Base-by-base conservation (phyloP, 2,797 vertebrate genomes). In the Taenioides sp. region DNA sequence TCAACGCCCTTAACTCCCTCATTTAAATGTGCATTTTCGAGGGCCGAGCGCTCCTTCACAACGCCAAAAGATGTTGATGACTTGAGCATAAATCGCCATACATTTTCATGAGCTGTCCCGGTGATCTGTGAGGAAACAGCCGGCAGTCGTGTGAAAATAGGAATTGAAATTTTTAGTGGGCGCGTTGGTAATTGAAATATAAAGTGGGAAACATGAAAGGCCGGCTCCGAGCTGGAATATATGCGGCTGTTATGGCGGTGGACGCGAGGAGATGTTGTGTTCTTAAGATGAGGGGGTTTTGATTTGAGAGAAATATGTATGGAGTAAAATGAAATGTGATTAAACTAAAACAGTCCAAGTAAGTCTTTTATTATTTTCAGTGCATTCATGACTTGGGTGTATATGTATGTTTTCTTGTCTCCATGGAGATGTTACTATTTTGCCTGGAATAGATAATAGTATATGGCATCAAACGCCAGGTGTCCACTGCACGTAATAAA, bases 1-100 rank as follows among this genome's bases (percentile, higher is more conserved):
- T 25, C 62, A 71, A 68, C 74, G 80, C 72, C 64, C 72, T 82
- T 87, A 91, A 85, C 83, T 63, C 74, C 76, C 84, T 90, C 85
- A 92, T 91, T 91, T 89, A 88, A 92, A 93, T 91, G 84, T 89
- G 86, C 80, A 89, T 90, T 91, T 65, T 87, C 86, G 83, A 83
- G 79, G 80, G 92, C 90, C 88, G 90, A 87, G 86, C 75, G 67
- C 77, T 72, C 75, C 89, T 83, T 84, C 31, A 70, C 80, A 64
- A 85, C 86, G 85, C 74, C 83, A 87, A 83, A 81, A 84, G 76
- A 90, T 87, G 91, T 84, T 92, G 93, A 92, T 89, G 92, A 93
- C 90, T 86, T 20, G 73, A 84, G 89, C 91, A 89, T 85, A 92
- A 86, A 92, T 91, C 82, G 88, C 85, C 85, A 92, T 92, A 88